Base-by-base conservation (phyloP, 2,888 invertebrate species). In the Reticulitermes lucifugus region DNA sequence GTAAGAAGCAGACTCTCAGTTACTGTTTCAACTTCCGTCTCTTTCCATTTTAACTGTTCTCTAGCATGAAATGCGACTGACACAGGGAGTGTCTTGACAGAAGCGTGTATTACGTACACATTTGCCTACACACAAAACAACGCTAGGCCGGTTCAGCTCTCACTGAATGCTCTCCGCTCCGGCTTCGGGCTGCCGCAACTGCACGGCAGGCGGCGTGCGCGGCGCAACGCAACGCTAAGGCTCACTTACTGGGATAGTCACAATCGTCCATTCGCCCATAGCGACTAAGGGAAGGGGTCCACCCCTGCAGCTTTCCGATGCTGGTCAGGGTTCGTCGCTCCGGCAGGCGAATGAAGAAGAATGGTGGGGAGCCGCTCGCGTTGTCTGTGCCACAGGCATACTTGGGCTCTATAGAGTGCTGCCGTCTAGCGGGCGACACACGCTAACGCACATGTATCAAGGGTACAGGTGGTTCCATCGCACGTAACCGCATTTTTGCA, bases 311-410 rank as follows among this genome's bases (percentile, higher is more conserved):
- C 71, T 71, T 14, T 25, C 25, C n/a, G 59, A 35, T 59, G 79
- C 59, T 22, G 60, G 81, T 80, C 41, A 80, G 80, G 80, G 80
- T 80, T 80, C 80, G 80, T 80, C 80, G 80, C 80, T 80, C 80
- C 29, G 60, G 60, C 29, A 60, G 55, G 55, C 55, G 55, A 55
- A 55, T 55, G 55, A 55, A 29, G 70, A 70, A n/a, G 41, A 21
- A 29, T 14, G 41, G 81, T 18, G 65, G 81, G 70, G 35, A 25
- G 22, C 43, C 46, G 81, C 81, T 81, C 81, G 81, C 70, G 81
- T 55, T 80, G 80, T 80, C 60, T 35, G 41, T 60, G 80, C 80
- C 9, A 80, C 14, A 60, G 59, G 25, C 25, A n/a, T 46, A 60
- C 51, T 43, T n/a, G 51, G 4, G 29, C 80, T 35, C 80, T 60